These are phyloP conservation scores for Dermochelys coriacea DNA, from an alignment of 2,797 vertebrate genomes.

Conservation along the genomic window DNA sequence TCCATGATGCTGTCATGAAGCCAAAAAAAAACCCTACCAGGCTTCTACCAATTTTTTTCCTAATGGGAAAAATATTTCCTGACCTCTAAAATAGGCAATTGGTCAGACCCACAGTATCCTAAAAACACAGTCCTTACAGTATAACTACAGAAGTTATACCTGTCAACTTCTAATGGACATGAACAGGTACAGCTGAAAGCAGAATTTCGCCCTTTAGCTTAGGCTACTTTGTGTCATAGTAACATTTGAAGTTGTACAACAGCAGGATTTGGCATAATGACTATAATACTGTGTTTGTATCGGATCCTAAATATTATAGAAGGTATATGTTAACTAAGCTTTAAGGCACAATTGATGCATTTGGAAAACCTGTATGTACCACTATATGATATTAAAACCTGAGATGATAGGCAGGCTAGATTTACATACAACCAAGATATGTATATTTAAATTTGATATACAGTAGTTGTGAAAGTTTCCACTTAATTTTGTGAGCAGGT, in stretches of 20 bases:
- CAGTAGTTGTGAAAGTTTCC: not conserved
- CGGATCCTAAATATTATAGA: not conserved
- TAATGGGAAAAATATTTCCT: no score
- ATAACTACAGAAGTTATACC: not conserved
- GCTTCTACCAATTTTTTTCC: no score
- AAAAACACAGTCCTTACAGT: no score
- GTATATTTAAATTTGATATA: not conserved
- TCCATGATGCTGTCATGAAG: no score
- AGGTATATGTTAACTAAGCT: not conserved
- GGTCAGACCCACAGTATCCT: no score
- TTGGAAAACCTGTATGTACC: not conserved
- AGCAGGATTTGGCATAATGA: not conserved
- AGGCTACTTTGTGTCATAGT: not conserved
- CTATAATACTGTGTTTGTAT: not conserved
- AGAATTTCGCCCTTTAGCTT: constrained; percentile 1
- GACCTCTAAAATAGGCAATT: no score
- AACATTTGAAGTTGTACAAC: not conserved
- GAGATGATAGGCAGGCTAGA: not conserved
- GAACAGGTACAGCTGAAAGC: not conserved
- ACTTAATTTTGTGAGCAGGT: not conserved
- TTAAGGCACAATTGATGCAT: not conserved
- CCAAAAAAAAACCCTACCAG: no score
- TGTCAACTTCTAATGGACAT: constrained; percentile 5
- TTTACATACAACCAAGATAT: not conserved
- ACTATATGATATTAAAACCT: not conserved